Evolutionary conservation across 2,888 invertebrate species (phyloP).

Genomic region (Portevinia maculata): DNA sequence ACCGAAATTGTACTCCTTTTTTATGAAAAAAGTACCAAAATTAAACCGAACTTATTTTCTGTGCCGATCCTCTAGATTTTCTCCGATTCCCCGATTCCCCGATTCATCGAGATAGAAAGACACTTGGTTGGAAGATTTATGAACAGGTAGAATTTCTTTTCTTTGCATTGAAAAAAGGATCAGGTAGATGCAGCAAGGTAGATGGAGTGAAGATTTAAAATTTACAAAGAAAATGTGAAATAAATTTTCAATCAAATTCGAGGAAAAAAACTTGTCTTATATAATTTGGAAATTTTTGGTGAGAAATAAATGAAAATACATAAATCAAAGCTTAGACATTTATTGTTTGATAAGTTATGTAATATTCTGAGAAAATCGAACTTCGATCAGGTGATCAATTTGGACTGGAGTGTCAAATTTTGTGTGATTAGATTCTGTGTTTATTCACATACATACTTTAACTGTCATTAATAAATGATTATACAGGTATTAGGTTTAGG

Average conservation of each 20-base stretch:
- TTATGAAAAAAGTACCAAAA: too few species aligned
- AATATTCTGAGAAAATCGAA: conserved; percentile 2
- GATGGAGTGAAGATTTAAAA: conserved; percentile 16
- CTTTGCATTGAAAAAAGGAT: conserved; percentile 44
- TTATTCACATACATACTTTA: too few species aligned
- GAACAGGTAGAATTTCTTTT: conserved; percentile 72
- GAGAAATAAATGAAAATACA: conserved; percentile 34
- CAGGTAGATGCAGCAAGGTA: conserved; percentile 29
- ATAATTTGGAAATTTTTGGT: conserved; percentile 2
- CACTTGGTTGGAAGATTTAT: conserved; percentile 59
- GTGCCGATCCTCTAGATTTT: too few species aligned
- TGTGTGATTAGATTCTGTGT: neutral
- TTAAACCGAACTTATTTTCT: too few species aligned
- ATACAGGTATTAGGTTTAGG: too few species aligned
- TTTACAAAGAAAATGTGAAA: conserved; percentile 30
- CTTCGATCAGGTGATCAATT: neutral
- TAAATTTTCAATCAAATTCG: conserved; percentile 34
- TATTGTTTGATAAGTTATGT: neutral
- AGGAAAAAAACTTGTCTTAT: conserved; percentile 2
- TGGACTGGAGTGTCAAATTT: neutral
- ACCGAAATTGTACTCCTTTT: too few species aligned
- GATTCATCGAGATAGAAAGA: neutral
- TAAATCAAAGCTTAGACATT: conserved; percentile 45
- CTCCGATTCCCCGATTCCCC: too few species aligned
- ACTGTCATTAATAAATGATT: too few species aligned